Evolutionary conservation across 2,113 vertebrate genomes (phyloP), one percentile per base, ranked within the genome.

Genomic region (Cephalopholis sonnerati): DNA sequence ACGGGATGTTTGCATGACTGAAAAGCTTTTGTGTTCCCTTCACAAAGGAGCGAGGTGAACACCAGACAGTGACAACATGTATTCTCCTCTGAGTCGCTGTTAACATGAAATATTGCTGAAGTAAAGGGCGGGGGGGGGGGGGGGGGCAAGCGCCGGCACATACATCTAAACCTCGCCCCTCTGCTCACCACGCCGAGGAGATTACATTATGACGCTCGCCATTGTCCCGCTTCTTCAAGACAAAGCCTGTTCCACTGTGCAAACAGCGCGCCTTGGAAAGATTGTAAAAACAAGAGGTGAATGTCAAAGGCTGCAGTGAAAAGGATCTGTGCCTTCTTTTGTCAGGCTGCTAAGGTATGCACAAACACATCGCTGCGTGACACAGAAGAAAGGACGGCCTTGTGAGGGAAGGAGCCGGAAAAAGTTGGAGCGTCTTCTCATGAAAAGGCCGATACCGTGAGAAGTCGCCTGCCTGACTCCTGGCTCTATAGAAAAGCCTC

Each of bases 251-350:
- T 87, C 77, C 84, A 74, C 89, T 93, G 85, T 84, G 91, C 87
- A 92, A 95, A 95, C 90, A 92, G 86, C 57, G 67, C 86, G 80
- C 90, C 85, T 89, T 62, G 71, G 64, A 90, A 91, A 92, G 91
- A 93, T 83, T 92, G 90, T 92, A 92, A 95, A 93, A 95, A 93
- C 94, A 95, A 91, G 90, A 89, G 91, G 91, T 83, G 91, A 92
- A 93, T 88, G 93, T 93, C 87, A 87, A 89, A 90, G 91, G 87
- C 87, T 86, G 84, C 84, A 84, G 78, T 88, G 84, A 94, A 93
- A 81, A 92, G 89, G 90, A 93, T 90, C 91, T 89, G 83, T 91
- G 32, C 74, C 81, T 85, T 76, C 92, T 90, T 93, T 93, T 91
- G 87, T 92, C 61, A 1, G 41, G 81, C 79, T 9, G 73, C 61